Base-by-base conservation (phyloP, 2,797 vertebrate species). In the Takifugu ocellatus region DNA sequence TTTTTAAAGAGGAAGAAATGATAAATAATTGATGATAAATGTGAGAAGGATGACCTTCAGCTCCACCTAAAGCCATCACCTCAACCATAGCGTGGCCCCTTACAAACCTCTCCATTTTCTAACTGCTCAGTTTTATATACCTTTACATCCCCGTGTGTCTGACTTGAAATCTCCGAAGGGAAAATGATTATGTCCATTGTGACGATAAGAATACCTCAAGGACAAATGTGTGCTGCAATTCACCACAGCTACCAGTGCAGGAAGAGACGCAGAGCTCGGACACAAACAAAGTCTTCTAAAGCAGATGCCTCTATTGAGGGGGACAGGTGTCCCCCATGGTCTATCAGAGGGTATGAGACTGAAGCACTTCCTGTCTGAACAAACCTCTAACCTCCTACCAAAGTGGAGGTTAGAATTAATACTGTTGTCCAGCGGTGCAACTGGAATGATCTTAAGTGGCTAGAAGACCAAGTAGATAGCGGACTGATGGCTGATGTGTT, bases 201-300 rank as follows among this genome's bases (percentile, higher is more conserved):
- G 8, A 26, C n/a, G 46, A 46, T 24, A 66, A 55, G 14, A 25
- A 68, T 42, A 21, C 62, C 55, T 67, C 56, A 66, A 43, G 61
- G 51, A 45, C 55, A 9, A 52, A 17, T 24, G 25, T 59, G 51
- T n/a, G 55, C 42, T n/a, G 55, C 14, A 56, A 53, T 54, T 49
- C 39, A 54, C 42, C 50, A 52, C 68, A 58, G 51, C 63, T 43
- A 54, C 54, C n/a, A 36, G 24, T n/a, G 10, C 6, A 62, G 53
- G 45, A 51, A 43, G 55, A 75, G 70, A 48, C 61, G 53, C 5
- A 61, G 66, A 77, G 76, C 72, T 75, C 72, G 64, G 33, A 55
- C 47, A 16, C 24, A 58, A 65, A 68, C 14, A 6, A 15, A 47
- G 15, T 39, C 14, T 48, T 71, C 27, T 59, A 56, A 54, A 16